phyloP scores from a whole-genome alignment of 2,888 invertebrate genomes.

The Willowsia nigromaculata region DNA sequence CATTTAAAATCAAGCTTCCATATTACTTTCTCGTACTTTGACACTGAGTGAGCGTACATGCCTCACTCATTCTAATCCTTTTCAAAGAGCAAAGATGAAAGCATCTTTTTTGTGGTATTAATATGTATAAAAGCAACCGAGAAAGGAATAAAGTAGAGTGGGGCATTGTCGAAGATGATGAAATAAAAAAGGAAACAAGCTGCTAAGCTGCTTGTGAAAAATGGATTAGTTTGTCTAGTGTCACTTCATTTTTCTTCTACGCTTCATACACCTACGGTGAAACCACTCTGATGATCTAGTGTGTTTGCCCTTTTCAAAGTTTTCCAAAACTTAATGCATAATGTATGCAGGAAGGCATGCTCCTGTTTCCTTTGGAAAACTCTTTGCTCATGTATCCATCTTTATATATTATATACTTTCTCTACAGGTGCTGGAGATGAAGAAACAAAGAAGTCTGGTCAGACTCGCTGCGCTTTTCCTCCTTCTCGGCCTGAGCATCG shows the following conservation, averaged over 20 bases:
- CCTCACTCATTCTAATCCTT: not conserved
- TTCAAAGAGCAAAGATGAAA: not conserved
- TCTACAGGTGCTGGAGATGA: slow-evolving; percentile 60
- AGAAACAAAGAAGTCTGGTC: slow-evolving; percentile 68
- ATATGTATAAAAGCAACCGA: not conserved
- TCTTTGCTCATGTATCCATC: not conserved
- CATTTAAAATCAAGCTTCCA: not conserved
- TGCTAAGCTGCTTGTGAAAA: slow-evolving; percentile 62
- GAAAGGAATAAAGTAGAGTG: not conserved
- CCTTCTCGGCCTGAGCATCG: slow-evolving; percentile 44
- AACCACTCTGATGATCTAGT: not conserved
- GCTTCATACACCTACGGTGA: no score
- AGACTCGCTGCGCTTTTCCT: slow-evolving; percentile 47
- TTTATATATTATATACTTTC: not conserved
- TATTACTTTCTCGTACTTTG: no score
- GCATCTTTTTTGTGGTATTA: slow-evolving; percentile 7
- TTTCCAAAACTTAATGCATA: slow-evolving; percentile 41
- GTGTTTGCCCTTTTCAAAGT: slow-evolving; percentile 3
- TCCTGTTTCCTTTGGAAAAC: not conserved
- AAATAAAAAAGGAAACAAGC: slow-evolving; percentile 48
- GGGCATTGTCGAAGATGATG: slow-evolving; percentile 41
- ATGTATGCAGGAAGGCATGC: slow-evolving; percentile 3
- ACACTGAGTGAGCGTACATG: not conserved
- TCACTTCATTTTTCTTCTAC: slow-evolving; percentile 48
- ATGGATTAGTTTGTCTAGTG: slow-evolving; percentile 59